Conservation (phyloP, 2,888 invertebrate species). For the Rosalia funebris region DNA sequence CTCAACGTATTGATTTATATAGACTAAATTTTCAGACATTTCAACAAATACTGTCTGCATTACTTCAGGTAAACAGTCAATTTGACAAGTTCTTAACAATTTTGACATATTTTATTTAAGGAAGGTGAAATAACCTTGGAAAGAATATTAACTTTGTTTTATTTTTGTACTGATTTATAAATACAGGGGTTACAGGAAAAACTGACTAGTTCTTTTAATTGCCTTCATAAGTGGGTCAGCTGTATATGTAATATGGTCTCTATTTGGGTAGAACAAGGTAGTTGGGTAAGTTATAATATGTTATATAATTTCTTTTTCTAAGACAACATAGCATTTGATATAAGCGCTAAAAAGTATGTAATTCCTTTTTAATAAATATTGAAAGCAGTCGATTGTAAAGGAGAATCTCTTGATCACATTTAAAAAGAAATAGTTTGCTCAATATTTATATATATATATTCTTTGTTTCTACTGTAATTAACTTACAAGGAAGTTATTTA, state of each 20-base stretch:
- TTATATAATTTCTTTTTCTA: too few species aligned
- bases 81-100: neutral
- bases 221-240: constrained; percentile 70
- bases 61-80: constrained; percentile 66
- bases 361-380: too few species aligned
- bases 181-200: constrained; percentile 63
- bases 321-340: too few species aligned
- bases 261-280: constrained; percentile 69
- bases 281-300: constrained; percentile 67
- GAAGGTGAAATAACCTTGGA: constrained; percentile 69
- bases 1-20: constrained; percentile 66
- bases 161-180: constrained; percentile 69
- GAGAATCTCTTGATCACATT: too few species aligned
- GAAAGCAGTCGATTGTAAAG: too few species aligned
- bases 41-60: constrained; percentile 68
- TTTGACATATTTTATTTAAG: constrained; percentile 53
- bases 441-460: too few species aligned
- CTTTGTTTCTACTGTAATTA: too few species aligned
- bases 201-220: constrained; percentile 65
- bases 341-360: too few species aligned
- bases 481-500: too few species aligned
- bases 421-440: too few species aligned
- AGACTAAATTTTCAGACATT: constrained; percentile 68
- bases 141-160: constrained; percentile 68
- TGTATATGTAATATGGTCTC: constrained; percentile 69